phyloP scores from a whole-genome alignment of 2,888 invertebrate genomes.

The Cephus pulcher region DNA sequence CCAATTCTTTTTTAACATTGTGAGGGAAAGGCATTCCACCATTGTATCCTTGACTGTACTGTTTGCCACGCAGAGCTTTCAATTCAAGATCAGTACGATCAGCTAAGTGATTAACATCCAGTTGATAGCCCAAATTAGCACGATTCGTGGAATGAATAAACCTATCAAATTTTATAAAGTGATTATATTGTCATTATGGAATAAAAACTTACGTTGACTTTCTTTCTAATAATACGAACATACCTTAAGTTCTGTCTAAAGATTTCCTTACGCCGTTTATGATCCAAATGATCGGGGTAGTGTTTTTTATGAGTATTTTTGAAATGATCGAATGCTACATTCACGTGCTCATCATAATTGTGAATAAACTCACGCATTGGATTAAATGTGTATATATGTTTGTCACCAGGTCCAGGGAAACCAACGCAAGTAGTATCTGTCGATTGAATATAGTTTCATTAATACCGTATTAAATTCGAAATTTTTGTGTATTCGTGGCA shows the following conservation, averaged over 20 bases:
- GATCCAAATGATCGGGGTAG: conserved; percentile 77
- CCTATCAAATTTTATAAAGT: conserved; percentile 61
- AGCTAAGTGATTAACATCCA: conserved; percentile 89
- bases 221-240: conserved; percentile 30
- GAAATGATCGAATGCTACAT: conserved; percentile 81
- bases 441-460: conserved; percentile 31
- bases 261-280: conserved; percentile 77
- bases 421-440: conserved; percentile 77
- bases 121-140: conserved; percentile 76
- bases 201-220: conserved; percentile 4
- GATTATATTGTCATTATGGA: neutral
- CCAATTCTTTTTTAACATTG: conserved; percentile 68
- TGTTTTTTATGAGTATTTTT: conserved; percentile 77
- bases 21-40: conserved; percentile 87
- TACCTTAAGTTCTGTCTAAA: conserved; percentile 90
- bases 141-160: conserved; percentile 86
- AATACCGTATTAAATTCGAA: neutral
- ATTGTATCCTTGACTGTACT: conserved; percentile 73
- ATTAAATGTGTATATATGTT: conserved; percentile 86
- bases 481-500: too few species aligned
- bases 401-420: conserved; percentile 89
- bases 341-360: conserved; percentile 76
- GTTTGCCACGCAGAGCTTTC: conserved; percentile 78
- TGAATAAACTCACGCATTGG: conserved; percentile 93
- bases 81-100: conserved; percentile 85